phyloP scores from a whole-genome alignment of 2,888 invertebrate genomes.

The Lottia gigantea region DNA sequence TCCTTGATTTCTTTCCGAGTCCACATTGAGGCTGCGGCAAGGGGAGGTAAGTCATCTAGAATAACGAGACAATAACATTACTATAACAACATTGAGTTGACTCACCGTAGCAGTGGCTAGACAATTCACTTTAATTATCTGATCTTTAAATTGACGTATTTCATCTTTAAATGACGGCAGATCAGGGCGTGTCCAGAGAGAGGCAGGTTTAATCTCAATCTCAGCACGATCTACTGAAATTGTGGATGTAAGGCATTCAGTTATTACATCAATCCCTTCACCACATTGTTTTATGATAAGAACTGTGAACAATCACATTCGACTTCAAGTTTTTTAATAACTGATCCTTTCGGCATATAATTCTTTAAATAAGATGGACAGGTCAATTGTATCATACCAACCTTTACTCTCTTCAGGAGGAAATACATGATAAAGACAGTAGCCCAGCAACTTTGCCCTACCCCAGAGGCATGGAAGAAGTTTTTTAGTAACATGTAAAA shows the following conservation, averaged over 20 bases:
- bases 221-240: constrained; percentile 55
- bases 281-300: no score
- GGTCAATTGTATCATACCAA: no score
- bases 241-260: background rate
- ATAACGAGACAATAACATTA: constrained; percentile 18
- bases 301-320: no score
- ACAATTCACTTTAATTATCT: constrained; percentile 92
- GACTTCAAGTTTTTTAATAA: no score
- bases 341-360: no score
- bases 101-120: constrained; percentile 94
- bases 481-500: no score
- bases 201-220: constrained; percentile 73
- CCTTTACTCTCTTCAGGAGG: no score
- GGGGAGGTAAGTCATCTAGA: constrained; percentile 61
- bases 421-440: no score
- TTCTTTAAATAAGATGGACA: no score
- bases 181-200: constrained; percentile 94
- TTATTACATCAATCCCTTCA: no score
- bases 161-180: constrained; percentile 88
- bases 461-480: no score
- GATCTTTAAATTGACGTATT: constrained; percentile 83
- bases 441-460: no score
- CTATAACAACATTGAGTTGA: constrained; percentile 23
- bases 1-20: constrained; percentile 87
- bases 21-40: constrained; percentile 89